Evolutionary conservation across 2,888 invertebrate species (phyloP), one percentile per base, ranked within the genome.

Genomic region (Metalampra italica): DNA sequence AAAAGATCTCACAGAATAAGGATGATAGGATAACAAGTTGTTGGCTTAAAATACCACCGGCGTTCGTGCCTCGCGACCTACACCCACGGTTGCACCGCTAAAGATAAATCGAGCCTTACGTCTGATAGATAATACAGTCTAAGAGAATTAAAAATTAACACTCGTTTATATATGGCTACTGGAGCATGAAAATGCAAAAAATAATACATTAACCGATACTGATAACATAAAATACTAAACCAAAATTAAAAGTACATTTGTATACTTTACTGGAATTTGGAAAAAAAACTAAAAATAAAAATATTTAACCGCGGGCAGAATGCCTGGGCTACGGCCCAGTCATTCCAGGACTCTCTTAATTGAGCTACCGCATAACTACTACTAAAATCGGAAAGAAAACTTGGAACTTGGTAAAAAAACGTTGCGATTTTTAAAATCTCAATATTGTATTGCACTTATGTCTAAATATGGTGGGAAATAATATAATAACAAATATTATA

Each of bases 171-270:
- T 46, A 50, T 49, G 46, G 49, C 52, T 49, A 49, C 37, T 29
- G 29, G 9, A 50, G 43, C 43, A 41, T 37, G 12, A 32, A 48
- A 48, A 52, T 43, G 15, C 37, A 11, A 29, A 45, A 47, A 49
- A 46, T 49, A 52, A 52, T 52, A 52, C 49, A 40, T 32, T 36
- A 11, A 32, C 8, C 9, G 12, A 46, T 49, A 52, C 48, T 52
- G 48, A 48, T 46, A 34, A 13, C 38, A 43, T 47, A 51, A 46
- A 11, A 32, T 36, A 47, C 44, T 43, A 55, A 40, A 45, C 15
- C 2, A 44, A 39, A 39, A 12, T 40, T 41, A 44, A 5, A 37
- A 7, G 29, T 13, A 34, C 32, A 22, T 3, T 37, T 22, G 22
- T 22, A n/a, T n/a, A n/a, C n/a, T n/a, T n/a, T n/a, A n/a, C n/a